These are phyloP conservation scores for Crepidodera aurea DNA, from an alignment of 2,888 invertebrate species.

Conservation along the genomic window DNA sequence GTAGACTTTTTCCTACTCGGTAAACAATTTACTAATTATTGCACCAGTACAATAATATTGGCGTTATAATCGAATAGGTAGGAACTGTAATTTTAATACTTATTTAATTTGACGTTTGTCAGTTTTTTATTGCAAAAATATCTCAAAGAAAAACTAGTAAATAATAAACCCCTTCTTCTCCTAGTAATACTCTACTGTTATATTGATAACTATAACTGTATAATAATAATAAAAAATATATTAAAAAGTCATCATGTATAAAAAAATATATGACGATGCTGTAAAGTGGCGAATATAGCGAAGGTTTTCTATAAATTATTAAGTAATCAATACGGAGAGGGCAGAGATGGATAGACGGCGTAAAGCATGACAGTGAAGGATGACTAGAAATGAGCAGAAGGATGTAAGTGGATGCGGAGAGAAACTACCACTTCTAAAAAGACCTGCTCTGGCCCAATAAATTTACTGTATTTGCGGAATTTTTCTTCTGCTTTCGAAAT, in stretches of 20 bases:
- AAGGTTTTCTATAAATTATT: slow-evolving; percentile 51
- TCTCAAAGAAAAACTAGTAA: too few species aligned
- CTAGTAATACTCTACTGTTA: too few species aligned
- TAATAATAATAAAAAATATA: too few species aligned
- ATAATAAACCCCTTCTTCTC: too few species aligned
- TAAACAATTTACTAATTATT: too few species aligned
- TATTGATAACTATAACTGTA: too few species aligned
- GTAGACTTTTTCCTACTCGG: too few species aligned
- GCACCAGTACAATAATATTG: too few species aligned
- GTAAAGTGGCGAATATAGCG: slow-evolving; percentile 29
- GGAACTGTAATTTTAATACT: too few species aligned
- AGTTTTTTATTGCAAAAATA: too few species aligned
- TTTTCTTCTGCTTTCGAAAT: slow-evolving; percentile 41
- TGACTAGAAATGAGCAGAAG: slow-evolving; percentile 53
- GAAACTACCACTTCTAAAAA: slow-evolving; percentile 46
- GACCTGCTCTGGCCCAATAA: slow-evolving; percentile 43
- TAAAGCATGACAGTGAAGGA: slow-evolving; percentile 52
- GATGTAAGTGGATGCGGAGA: slow-evolving; percentile 52
- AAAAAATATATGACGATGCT: neutral
- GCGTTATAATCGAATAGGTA: too few species aligned
- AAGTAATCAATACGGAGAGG: slow-evolving; percentile 51
- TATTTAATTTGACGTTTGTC: too few species aligned
- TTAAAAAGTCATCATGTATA: neutral
- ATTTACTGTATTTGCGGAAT: slow-evolving; percentile 44
- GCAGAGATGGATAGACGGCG: slow-evolving; percentile 52